A percentile compares a stretch with the other conserved stretches of the same genome.
Conservation (phyloP, 2,797 vertebrate genomes). For the Loriculus beryllinus region DNA sequence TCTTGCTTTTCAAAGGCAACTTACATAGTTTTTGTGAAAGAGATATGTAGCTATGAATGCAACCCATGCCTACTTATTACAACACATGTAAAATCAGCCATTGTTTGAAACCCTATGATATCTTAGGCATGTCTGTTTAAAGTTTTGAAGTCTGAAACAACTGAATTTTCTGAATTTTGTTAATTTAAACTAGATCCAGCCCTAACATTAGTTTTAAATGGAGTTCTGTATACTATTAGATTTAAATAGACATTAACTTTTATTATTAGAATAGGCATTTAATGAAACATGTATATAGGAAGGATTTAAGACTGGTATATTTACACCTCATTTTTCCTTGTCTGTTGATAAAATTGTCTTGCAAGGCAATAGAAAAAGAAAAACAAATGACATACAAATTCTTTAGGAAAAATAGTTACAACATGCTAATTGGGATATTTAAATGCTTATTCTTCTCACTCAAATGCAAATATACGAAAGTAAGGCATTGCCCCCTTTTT, state of each 20-base stretch:
- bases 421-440: neutral
- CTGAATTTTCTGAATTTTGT: conserved; percentile 18
- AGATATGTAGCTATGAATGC: neutral
- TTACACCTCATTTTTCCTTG: conserved; percentile 19
- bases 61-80: neutral
- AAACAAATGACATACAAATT: neutral
- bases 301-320: neutral
- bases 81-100: conserved; percentile 34
- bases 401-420: conserved; percentile 20
- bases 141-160: conserved; percentile 17
- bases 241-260: conserved; percentile 20
- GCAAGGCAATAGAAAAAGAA: neutral
- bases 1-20: neutral
- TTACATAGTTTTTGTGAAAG: neutral
- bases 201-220: neutral
- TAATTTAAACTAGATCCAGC: conserved; percentile 1
- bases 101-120: conserved; percentile 27
- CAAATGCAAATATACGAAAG: neutral
- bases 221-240: neutral
- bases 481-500: neutral
- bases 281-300: neutral
- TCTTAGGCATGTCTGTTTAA: neutral
- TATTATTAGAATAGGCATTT: neutral
- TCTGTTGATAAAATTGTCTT: conserved; percentile 13
- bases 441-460: neutral